A percentile compares a stretch with the other conserved stretches of the same genome.
These are phyloP conservation scores for Apotomis betuletana DNA, from an alignment of 2,888 invertebrate species.

Conservation along the genomic window DNA sequence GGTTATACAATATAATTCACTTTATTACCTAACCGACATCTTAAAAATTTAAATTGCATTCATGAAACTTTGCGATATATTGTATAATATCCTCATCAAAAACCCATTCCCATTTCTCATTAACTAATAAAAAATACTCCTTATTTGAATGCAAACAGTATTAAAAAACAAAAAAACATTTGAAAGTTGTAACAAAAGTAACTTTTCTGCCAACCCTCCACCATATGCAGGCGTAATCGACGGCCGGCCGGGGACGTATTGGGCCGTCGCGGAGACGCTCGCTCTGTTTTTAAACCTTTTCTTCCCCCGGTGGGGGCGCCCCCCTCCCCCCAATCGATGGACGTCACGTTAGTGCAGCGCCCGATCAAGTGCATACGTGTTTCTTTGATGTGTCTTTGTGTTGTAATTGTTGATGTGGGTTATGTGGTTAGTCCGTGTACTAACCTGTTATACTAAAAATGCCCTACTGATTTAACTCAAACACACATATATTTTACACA, in stretches of 20 bases:
- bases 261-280: constrained; percentile 79
- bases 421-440: constrained; percentile 47
- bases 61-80: no score
- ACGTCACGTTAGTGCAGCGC: constrained; percentile 75
- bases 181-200: not conserved
- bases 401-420: constrained; percentile 48
- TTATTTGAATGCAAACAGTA: no score
- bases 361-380: constrained; percentile 81
- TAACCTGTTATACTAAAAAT: not conserved
- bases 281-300: constrained; percentile 69
- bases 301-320: constrained; percentile 49
- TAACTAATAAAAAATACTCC: no score
- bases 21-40: no score
- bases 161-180: no score
- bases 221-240: constrained; percentile 78
- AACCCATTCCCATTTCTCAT: no score
- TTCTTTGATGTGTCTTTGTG: constrained; percentile 77
- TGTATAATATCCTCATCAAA: no score
- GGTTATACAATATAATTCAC: no score
- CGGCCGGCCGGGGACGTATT: constrained; percentile 81
- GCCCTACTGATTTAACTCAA: not conserved
- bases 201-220: constrained; percentile 57
- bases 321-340: constrained; percentile 73
- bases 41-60: no score
- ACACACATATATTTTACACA: not conserved